phyloP scores from a whole-genome alignment of 35 echinoderm and acorn worm species.

The Ophiothrix spiculata region DNA sequence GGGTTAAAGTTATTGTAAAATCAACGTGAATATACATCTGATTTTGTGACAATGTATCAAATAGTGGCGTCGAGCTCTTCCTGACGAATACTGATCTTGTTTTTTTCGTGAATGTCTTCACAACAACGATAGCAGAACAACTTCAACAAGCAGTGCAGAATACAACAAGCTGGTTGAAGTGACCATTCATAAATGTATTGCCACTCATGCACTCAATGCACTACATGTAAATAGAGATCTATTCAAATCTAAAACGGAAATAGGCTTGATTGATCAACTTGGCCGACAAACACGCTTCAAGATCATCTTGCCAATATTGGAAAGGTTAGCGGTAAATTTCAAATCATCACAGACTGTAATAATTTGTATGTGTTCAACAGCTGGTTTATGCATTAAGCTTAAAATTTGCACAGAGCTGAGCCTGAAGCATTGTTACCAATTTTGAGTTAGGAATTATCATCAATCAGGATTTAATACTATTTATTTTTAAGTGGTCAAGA shows the following conservation, averaged over 20 bases:
- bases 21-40: neutral
- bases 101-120: neutral
- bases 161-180: neutral
- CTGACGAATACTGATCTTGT: neutral
- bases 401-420: too few species aligned
- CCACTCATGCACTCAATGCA: neutral
- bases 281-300: too few species aligned
- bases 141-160: neutral
- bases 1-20: neutral
- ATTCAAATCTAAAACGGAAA: too few species aligned
- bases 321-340: too few species aligned
- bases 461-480: neutral
- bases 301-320: too few species aligned
- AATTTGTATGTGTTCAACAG: too few species aligned
- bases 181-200: neutral
- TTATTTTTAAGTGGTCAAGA: too few species aligned
- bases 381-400: too few species aligned
- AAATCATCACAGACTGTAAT: too few species aligned
- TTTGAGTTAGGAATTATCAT: neutral
- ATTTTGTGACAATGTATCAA: neutral
- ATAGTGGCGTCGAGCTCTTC: neutral
- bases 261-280: too few species aligned
- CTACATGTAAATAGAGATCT: neutral
- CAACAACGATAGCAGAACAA: neutral
- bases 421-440: neutral